phyloP scores from a whole-genome alignment of 2,888 invertebrate species.

The Drosophila trichaetosa region DNA sequence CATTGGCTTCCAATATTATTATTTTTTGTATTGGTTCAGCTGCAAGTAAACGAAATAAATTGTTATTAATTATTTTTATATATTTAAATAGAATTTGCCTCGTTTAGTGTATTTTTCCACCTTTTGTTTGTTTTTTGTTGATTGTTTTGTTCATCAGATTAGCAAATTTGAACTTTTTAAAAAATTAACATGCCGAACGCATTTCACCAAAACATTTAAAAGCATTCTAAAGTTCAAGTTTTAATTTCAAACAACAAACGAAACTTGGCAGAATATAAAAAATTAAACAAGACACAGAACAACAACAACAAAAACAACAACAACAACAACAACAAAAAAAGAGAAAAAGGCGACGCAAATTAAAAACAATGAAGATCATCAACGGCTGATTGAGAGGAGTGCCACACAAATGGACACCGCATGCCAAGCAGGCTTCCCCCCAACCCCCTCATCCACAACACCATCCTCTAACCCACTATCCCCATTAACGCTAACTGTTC shows the following conservation, averaged over 20 bases:
- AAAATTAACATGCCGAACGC: constrained; percentile 18
- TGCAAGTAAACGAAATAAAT: constrained; percentile 28
- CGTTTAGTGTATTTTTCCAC: neutral
- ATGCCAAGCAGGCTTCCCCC: constrained; percentile 54
- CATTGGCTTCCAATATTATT: constrained; percentile 14
- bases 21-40: constrained; percentile 11
- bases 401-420: constrained; percentile 67
- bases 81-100: neutral
- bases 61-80: neutral
- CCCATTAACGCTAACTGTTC: constrained; percentile 18
- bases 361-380: constrained; percentile 79
- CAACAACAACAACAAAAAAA: constrained; percentile 8
- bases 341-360: constrained; percentile 57
- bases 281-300: constrained; percentile 1
- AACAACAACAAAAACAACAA: constrained; percentile 7
- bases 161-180: neutral
- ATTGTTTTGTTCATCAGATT: neutral
- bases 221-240: constrained; percentile 4
- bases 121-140: neutral
- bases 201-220: constrained; percentile 8
- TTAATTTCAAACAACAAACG: constrained; percentile 1
- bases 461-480: neutral
- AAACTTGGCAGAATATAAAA: constrained; percentile 4
- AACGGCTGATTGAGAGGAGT: constrained; percentile 73
- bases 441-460: neutral